Evolutionary conservation across 2,797 vertebrate genomes (phyloP), one percentile per base, ranked within the genome.

Genomic region (Poecile montanus): DNA sequence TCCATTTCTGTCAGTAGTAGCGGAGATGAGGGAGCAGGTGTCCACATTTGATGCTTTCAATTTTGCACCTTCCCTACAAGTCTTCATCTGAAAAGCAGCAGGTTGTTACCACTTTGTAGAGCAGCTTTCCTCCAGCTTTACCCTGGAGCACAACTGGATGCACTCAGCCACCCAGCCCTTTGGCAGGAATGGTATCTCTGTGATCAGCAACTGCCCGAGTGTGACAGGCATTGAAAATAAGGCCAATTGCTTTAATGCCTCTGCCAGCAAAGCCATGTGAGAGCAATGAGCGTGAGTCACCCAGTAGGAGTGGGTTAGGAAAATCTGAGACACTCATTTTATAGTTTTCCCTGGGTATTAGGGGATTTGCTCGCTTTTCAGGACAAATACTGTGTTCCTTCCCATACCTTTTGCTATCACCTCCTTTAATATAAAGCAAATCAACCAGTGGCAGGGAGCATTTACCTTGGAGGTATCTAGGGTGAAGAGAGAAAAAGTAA

Each of bases 401-500:
- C 25, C n/a, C 25, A 30, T 85, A 14, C 21, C 38, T 45, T 94
- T 84, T 89, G 42, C 85, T 78, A 10, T 65, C 85, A 51, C 30
- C 18, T 67, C 61, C 53, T 91, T 89, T 87, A 53, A 25, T 51
- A 26, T 38, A 13, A 50, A 84, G 85, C 63, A 68, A 89, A 88
- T 87, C 68, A 68, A 61, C 25, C 29, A 15, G 66, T 51, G 74
- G 44, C 58, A 92, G 77, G 71, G 74, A 34, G 86, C 47, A 51
- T 89, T 96, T 90, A 88, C 36, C 42, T 73, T 62, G 76, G 57
- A 27, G 84, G 29, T 70, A 54, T 72, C 66, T 61, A 50, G 58
- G 86, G 62, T 93, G 89, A 94, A 80, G 78, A 92, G 82, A 91
- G 85, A 91, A 94, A 78, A 91, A 94, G 88, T 87, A 96, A 96